Evolutionary conservation across 2,113 vertebrate species (phyloP), one percentile per base, ranked within the genome.

Genomic region (Chamaea fasciata): DNA sequence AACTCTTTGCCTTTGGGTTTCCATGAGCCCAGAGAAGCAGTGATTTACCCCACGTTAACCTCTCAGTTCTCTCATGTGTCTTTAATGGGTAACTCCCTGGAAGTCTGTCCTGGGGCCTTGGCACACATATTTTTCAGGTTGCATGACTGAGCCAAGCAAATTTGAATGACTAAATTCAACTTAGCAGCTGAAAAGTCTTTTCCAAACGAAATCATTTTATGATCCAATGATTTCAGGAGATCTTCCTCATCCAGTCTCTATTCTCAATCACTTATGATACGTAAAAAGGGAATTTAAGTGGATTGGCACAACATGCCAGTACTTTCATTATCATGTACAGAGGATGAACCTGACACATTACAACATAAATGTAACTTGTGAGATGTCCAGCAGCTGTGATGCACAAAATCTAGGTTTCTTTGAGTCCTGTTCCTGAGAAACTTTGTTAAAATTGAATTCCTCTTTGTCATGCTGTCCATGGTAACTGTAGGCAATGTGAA

Each of bases 41-140:
- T 24, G 28, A 28, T 55, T 91, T 87, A 55, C 6, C 9, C 20
- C 3, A 4, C 4, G 30, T 20, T 53, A 35, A 21, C 8, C 11
- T 57, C 59, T 22, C 46, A 77, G 11, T 37, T 74, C 28, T 81
- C 31, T 21, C 10, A 3, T 23, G 15, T 60, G 30, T 65, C 30
- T 20, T 27, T 57, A 17, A 24, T 20, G 28, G n/a, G 28, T 42
- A 52, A 39, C 10, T 80, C 46, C 11, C 41, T 24, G 41, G 37
- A 7, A 69, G 19, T 11, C 1, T 1, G 11, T 60, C 2, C 0
- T 33, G 17, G 37, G 31, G 17, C 44, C 2, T 2, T 35, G 44
- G 16, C 9, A 64, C 10, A n/a, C 2, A 13, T 22, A 53, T 68
- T 87, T 80, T 68, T 73, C 20, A 52, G 16, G 23, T 27, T 56